Percentiles rank a stretch among this genome's conserved stretches.
phyloP scores from a whole-genome alignment of 2,888 invertebrate genomes.

The Athetis lepigone region DNA sequence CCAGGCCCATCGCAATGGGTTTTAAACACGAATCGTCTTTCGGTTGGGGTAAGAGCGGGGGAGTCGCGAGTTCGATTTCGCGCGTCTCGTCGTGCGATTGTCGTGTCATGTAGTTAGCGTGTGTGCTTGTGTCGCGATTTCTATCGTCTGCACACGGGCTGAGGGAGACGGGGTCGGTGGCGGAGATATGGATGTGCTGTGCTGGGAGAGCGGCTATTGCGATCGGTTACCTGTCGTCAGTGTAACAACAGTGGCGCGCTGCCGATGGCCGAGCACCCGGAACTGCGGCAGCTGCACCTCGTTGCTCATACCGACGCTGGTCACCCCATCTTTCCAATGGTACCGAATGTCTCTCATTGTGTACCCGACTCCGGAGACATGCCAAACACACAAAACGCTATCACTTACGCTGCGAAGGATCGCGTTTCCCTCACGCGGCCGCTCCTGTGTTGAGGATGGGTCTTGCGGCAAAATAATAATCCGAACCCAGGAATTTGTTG shows the following conservation, averaged over 20 bases:
- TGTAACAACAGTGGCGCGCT: conserved; percentile 98
- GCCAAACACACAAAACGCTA: conserved; percentile 91
- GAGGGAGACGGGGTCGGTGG: conserved; percentile 88
- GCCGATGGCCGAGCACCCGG: conserved; percentile 98
- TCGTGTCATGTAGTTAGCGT: conserved; percentile 84
- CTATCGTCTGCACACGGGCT: conserved; percentile 86
- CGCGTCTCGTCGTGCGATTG: conserved; percentile 85
- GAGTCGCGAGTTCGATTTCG: conserved; percentile 82
- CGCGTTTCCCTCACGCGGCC: conserved; percentile 78
- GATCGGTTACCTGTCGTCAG: conserved; percentile 97
- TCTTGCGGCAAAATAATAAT: conserved; percentile 75
- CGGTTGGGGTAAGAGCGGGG: conserved; percentile 85
- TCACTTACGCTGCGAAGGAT: conserved; percentile 89
- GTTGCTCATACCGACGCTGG: conserved; percentile 98
- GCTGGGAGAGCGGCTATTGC: conserved; percentile 82
- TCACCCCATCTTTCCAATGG: conserved; percentile 98
- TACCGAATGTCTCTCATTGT: conserved; percentile 99
- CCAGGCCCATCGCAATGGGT: conserved; percentile 90
- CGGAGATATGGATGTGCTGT: conserved; percentile 83
- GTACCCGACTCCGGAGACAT: conserved; percentile 96
- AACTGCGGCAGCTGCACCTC: conserved; percentile 99
- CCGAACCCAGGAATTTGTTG: conserved; percentile 67
- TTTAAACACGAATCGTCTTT: conserved; percentile 87
- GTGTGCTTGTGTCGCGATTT: conserved; percentile 87
- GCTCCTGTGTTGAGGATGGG: conserved; percentile 73